Evolutionary conservation across 2,888 invertebrate genomes (phyloP).

Genomic region (Artemia sinica): DNA sequence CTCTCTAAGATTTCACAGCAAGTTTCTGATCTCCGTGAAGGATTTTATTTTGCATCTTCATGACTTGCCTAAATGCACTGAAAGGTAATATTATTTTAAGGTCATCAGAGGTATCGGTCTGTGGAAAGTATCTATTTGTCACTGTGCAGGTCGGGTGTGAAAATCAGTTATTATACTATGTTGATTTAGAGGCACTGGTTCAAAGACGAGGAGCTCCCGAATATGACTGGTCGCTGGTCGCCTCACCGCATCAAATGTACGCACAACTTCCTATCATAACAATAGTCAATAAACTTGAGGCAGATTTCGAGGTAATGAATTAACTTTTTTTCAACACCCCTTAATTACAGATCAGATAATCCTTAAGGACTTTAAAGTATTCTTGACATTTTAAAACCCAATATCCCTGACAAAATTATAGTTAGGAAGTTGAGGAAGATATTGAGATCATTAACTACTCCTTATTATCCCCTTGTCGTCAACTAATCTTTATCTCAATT

Average conservation of each 20-base stretch:
- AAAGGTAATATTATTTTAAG: constrained; percentile 9
- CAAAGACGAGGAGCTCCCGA: background rate
- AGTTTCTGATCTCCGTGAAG: too few relatives aligned
- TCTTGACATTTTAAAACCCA: too few relatives aligned
- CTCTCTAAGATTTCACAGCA: too few relatives aligned
- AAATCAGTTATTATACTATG: constrained; percentile 73
- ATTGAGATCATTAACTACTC: too few relatives aligned
- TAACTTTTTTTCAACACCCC: too few relatives aligned
- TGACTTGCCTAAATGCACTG: background rate
- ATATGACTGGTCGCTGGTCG: constrained; percentile 11
- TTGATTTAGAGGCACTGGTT: constrained; percentile 42
- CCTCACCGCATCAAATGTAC: constrained; percentile 28
- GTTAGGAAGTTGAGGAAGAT: too few relatives aligned
- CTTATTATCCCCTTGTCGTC: too few relatives aligned
- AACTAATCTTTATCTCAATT: too few relatives aligned
- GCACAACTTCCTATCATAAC: constrained; percentile 52
- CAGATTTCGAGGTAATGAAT: constrained; percentile 64
- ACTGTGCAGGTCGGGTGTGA: constrained; percentile 70
- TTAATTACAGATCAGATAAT: too few relatives aligned
- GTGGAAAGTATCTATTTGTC: constrained; percentile 72
- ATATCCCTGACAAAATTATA: too few relatives aligned
- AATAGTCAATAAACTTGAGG: constrained; percentile 72
- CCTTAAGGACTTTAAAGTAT: too few relatives aligned
- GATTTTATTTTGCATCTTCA: too few relatives aligned
- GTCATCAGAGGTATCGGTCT: constrained; percentile 57